Base-by-base conservation (phyloP, 1,140 invertebrate species). In the Drosophila fuyamai region DNA sequence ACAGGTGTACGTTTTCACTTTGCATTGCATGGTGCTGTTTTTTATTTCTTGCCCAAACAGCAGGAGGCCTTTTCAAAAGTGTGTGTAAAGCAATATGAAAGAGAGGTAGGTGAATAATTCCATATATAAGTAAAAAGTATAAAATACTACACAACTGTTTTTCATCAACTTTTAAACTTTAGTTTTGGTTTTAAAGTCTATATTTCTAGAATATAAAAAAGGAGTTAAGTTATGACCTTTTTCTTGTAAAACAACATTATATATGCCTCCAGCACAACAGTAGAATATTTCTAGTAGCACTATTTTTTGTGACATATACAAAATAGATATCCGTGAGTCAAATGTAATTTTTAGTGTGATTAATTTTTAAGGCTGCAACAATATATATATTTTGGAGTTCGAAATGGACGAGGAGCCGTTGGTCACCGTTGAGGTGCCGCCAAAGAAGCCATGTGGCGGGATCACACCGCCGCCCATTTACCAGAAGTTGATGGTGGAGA, bases 401-500 rank as follows among this genome's bases (percentile, higher is more conserved):
- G 47, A 18, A 27, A 68, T 68, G 65, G 7, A 32, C 2, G 58
- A 62, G 16, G n/a, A 4, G 4, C 13, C 6, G 10, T 0, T 0
- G 14, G 12, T n/a, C 4, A 4, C 2, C 6, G 7, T 41, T 13
- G 23, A 4, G 14, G 12, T 32, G 1, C 35, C 51, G 41, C 13
- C 38, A 5, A 65, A 65, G 13, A 35, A 38, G 40, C 63, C 76
- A 7, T 88, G 84, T 41, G 44, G 61, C 10, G 14, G 3, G 0
- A 5, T 88, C 0, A 63, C 35, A 0, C 72, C 68, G 0, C 0
- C 13, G 0, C 48, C 65, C 12, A 59, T 81, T 9, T 88, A 88
- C 53, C 85, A 88, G 14, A 88, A 88, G 38, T 7, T 91, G 14
- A 83, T 79, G 77, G 51, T 90, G 7, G 90, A 92, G 9, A 92